Evolutionary conservation across 2,797 vertebrate species (phyloP).

Genomic region (Lateolabrax maculatus): DNA sequence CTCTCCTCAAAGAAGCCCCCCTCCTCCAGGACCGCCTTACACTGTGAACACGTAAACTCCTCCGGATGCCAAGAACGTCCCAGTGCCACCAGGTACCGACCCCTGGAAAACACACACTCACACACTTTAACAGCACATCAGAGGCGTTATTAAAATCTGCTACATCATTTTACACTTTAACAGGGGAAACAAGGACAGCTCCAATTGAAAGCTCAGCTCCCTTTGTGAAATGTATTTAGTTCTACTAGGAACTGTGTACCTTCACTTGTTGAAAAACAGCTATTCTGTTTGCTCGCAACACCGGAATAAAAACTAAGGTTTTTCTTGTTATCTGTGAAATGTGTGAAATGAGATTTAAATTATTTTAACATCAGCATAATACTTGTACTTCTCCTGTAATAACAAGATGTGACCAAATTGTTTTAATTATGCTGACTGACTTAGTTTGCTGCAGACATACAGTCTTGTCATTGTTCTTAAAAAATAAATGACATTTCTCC

Average conservation of each 20-base stretch:
- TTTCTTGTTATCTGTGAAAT: slow-evolving; percentile 41
- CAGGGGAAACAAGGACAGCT: slow-evolving; percentile 22
- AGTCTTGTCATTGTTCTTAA: slow-evolving; percentile 23
- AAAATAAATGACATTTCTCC: slow-evolving; percentile 43
- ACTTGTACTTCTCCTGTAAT: slow-evolving; percentile 47
- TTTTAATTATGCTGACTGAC: slow-evolving; percentile 59
- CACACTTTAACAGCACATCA: slow-evolving; percentile 26
- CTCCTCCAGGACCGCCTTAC: slow-evolving; percentile 93
- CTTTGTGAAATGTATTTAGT: slow-evolving; percentile 2
- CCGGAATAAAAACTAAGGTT: slow-evolving; percentile 49
- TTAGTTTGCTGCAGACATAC: slow-evolving; percentile 52
- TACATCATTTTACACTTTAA: slow-evolving; percentile 37
- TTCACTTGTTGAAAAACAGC: slow-evolving; percentile 27
- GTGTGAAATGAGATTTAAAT: slow-evolving; percentile 51
- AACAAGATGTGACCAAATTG: slow-evolving; percentile 48
- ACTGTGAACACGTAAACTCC: slow-evolving; percentile 97
- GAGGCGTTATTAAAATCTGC: slow-evolving; percentile 27
- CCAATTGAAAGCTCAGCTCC: slow-evolving; percentile 48
- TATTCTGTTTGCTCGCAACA: not conserved
- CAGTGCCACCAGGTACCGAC: slow-evolving; percentile 95
- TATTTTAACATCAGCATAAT: slow-evolving; percentile 36
- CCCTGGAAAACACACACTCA: slow-evolving; percentile 80
- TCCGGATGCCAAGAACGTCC: slow-evolving; percentile 98
- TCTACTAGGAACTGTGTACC: not conserved
- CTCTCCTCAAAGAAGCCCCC: slow-evolving; percentile 98